phyloP scores from a whole-genome alignment of 2,797 vertebrate species.

The Rhodeus uyekii region DNA sequence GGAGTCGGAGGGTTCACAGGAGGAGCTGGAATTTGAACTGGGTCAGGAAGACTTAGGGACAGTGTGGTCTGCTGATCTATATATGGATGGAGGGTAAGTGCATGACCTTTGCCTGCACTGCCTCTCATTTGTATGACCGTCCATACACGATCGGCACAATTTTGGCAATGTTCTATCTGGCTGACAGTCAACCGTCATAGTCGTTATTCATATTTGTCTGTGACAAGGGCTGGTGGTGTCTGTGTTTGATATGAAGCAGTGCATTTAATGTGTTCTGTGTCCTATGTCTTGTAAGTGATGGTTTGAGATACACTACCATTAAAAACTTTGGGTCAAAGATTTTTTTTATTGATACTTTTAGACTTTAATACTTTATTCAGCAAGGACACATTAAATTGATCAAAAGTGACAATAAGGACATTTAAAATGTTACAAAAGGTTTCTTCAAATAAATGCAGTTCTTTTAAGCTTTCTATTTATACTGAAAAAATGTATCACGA shows the following conservation, averaged over 20 bases:
- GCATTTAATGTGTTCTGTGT: neutral
- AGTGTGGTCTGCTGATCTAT: slow-evolving; percentile 74
- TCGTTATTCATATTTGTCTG: neutral
- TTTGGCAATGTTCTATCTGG: slow-evolving; percentile 9
- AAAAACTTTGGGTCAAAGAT: neutral
- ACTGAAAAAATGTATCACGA: neutral
- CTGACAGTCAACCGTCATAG: neutral
- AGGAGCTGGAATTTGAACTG: slow-evolving; percentile 74
- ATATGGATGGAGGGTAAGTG: slow-evolving; percentile 75
- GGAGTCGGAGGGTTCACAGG: slow-evolving; percentile 62
- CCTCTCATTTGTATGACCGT: slow-evolving; percentile 1
- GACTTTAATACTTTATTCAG: neutral
- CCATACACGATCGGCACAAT: neutral
- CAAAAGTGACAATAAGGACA: neutral
- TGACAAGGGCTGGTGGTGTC: slow-evolving; percentile 1
- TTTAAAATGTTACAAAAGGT: neutral
- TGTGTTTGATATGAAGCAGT: neutral
- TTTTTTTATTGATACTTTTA: too few relatives aligned
- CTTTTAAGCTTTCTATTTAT: neutral
- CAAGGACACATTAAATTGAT: neutral
- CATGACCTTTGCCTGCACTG: slow-evolving; percentile 57
- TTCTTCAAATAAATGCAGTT: neutral
- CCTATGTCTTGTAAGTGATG: neutral
- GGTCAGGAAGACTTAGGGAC: slow-evolving; percentile 77
- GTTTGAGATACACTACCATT: neutral